Conservation (phyloP, 2,113 vertebrate genomes). For the Aramus guarauna region DNA sequence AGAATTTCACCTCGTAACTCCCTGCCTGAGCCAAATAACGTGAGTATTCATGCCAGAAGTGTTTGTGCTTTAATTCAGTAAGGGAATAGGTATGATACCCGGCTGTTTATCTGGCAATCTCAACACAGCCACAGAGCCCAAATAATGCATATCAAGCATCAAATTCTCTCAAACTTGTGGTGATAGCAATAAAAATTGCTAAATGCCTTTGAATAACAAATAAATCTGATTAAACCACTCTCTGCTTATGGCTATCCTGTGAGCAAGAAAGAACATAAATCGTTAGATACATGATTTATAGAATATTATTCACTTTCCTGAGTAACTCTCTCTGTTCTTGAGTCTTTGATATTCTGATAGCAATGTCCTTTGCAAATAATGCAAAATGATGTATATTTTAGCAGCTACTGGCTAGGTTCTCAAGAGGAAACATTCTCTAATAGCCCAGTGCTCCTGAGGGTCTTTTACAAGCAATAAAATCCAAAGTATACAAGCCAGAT, state of each 20-base stretch:
- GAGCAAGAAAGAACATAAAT: constrained; percentile 45
- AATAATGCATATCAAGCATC: constrained; percentile 4
- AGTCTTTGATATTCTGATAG: constrained; percentile 47
- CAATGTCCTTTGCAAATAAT: constrained; percentile 39
- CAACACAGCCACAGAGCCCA: not conserved
- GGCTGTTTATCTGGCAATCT: constrained; percentile 23
- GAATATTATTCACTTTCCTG: constrained; percentile 24
- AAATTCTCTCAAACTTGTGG: not conserved
- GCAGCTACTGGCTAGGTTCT: constrained; percentile 25
- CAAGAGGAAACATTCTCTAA: constrained; percentile 46
- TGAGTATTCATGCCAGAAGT: constrained; percentile 26
- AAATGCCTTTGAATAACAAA: constrained; percentile 57
- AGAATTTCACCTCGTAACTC: not conserved
- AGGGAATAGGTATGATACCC: not conserved
- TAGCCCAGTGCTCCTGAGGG: constrained; percentile 19
- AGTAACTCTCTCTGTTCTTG: not conserved
- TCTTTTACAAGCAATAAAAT: constrained; percentile 50
- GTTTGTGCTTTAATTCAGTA: constrained; percentile 30
- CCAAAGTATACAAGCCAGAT: not conserved
- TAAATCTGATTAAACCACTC: constrained; percentile 53
- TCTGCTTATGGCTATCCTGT: constrained; percentile 44
- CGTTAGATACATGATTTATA: constrained; percentile 54
- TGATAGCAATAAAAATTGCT: constrained; percentile 38
- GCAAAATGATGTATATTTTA: constrained; percentile 56
- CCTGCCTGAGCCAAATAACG: constrained; percentile 10